These are phyloP conservation scores for Alca torda DNA, from an alignment of 2,797 vertebrate genomes.

Conservation along the genomic window DNA sequence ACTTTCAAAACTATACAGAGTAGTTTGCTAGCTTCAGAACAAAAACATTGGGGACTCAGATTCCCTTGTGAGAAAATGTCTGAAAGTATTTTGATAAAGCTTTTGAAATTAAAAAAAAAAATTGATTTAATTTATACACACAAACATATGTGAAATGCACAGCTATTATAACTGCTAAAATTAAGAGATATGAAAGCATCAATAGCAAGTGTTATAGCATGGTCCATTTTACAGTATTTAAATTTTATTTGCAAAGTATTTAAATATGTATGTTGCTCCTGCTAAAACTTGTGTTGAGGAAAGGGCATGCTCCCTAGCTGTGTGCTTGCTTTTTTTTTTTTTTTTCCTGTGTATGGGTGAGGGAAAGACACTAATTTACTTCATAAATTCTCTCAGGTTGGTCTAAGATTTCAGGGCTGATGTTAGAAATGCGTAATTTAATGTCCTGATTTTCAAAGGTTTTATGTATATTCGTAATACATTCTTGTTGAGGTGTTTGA, in stretches of 20 bases:
- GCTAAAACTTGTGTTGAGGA: not conserved
- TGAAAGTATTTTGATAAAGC: not conserved
- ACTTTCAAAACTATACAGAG: not conserved
- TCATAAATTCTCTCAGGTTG: not conserved
- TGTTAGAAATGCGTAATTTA: not conserved
- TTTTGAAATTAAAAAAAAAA: not conserved
- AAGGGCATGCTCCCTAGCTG: not conserved
- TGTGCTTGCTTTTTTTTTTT: not conserved
- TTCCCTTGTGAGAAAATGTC: not conserved
- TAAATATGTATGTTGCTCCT: not conserved
- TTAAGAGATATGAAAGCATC: not conserved
- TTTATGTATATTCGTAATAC: not conserved
- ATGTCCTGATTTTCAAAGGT: not conserved
- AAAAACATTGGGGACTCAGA: fast-evolving
- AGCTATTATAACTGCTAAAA: not conserved
- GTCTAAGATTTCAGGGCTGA: not conserved
- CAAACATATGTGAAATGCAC: not conserved
- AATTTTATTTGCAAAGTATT: not conserved
- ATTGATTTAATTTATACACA: not conserved
- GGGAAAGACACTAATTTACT: not conserved
- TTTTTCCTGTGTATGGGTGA: not conserved
- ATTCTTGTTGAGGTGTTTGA: not conserved
- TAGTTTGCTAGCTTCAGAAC: not conserved
- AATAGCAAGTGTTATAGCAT: not conserved
- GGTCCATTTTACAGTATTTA: not conserved